phyloP scores from a whole-genome alignment of 2,113 vertebrate genomes.

The Corapipo altera region DNA sequence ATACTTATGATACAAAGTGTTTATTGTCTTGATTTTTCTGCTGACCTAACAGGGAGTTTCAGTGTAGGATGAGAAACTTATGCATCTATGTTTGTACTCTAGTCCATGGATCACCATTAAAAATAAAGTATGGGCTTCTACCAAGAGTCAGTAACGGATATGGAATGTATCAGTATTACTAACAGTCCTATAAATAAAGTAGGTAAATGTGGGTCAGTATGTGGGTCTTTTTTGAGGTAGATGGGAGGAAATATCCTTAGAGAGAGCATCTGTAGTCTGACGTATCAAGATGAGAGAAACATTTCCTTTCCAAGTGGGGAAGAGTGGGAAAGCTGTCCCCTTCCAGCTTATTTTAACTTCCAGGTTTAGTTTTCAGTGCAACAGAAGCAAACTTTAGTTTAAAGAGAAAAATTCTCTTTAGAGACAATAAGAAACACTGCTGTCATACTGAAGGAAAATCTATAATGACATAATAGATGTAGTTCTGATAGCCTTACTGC shows the following conservation, averaged over 20 bases:
- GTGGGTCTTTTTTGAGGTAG: neutral
- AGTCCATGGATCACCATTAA: neutral
- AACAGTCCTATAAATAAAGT: neutral
- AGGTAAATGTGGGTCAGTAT: neutral
- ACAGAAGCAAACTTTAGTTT: neutral
- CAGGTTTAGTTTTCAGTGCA: neutral
- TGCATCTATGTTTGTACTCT: neutral
- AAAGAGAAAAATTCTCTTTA: neutral
- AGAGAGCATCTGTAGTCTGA: neutral
- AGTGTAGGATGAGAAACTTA: neutral
- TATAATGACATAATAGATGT: constrained; percentile 69
- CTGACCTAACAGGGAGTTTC: neutral
- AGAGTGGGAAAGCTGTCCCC: neutral
- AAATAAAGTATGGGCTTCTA: neutral
- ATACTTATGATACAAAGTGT: neutral
- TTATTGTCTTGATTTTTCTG: neutral
- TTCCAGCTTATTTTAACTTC: neutral
- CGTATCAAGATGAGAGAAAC: neutral
- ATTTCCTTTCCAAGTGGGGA: neutral
- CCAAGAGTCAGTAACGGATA: neutral
- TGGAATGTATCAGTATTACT: neutral
- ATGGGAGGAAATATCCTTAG: neutral
- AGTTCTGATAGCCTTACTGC: constrained; percentile 61
- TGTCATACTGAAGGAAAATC: constrained; percentile 56
- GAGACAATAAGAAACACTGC: neutral